Evolutionary conservation across 2,797 vertebrate genomes (phyloP).

Genomic region (Urocyon cinereoargenteus): DNA sequence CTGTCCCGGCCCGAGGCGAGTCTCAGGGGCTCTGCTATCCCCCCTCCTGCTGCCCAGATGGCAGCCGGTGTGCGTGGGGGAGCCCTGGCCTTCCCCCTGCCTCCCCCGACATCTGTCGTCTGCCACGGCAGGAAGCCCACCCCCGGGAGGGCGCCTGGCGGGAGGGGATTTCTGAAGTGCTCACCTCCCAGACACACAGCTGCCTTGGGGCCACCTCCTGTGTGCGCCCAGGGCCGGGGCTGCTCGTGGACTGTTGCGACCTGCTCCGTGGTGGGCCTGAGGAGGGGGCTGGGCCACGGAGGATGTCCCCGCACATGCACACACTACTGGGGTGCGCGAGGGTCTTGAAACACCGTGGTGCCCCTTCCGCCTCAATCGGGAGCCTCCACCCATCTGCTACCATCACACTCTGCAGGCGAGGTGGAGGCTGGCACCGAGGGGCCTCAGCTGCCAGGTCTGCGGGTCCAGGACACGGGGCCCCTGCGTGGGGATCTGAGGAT

Average conservation of each 20-base stretch:
- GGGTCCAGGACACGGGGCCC: rapidly evolving
- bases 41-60: conserved; percentile 79
- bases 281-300: neutral
- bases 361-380: neutral
- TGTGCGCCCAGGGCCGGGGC: neutral
- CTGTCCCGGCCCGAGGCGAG: conserved; percentile 72
- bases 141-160: conserved; percentile 70
- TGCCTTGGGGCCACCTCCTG: conserved; percentile 64
- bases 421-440: rapidly evolving
- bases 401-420: neutral
- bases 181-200: conserved; percentile 72
- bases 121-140: conserved; percentile 72
- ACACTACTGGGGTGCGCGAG: neutral
- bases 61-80: conserved; percentile 74
- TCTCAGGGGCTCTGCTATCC: conserved; percentile 67
- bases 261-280: neutral
- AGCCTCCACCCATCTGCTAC: neutral
- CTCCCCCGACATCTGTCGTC: conserved; percentile 80
- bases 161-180: conserved; percentile 65
- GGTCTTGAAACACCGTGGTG: neutral
- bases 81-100: conserved; percentile 58
- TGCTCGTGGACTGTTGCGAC: neutral
- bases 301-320: neutral
- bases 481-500: neutral
- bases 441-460: neutral